A percentile compares a stretch with the other conserved stretches of the same genome.
These are phyloP conservation scores for Trypoxylon attenuatum DNA, from an alignment of 2,888 invertebrate genomes.

Conservation along the genomic window DNA sequence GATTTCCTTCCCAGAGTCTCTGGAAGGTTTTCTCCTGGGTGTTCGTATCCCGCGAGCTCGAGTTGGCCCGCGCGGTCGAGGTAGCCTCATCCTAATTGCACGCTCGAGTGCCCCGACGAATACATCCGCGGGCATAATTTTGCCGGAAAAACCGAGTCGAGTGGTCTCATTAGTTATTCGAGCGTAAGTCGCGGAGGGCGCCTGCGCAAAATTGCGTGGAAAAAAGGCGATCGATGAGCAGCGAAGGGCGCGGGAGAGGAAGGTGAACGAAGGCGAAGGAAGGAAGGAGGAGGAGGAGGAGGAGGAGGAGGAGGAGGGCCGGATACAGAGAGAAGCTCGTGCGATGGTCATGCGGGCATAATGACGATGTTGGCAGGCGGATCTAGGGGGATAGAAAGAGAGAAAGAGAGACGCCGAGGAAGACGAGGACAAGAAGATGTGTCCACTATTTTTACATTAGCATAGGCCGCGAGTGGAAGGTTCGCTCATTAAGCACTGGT, in stretches of 20 bases:
- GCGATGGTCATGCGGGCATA: too few species aligned
- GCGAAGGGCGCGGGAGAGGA: not conserved
- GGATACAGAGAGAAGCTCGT: too few species aligned
- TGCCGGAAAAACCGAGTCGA: conserved; percentile 6
- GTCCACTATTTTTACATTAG: conserved; percentile 21
- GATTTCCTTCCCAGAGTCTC: too few species aligned
- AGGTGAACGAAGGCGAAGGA: not conserved
- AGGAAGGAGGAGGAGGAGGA: not conserved
- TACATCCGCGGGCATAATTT: conserved; percentile 12
- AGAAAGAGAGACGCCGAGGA: too few species aligned
- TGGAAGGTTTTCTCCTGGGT: too few species aligned
- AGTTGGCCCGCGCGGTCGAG: too few species aligned
- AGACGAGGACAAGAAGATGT: conserved; percentile 28
- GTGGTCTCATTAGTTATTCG: conserved; percentile 19
- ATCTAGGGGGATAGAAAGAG: not conserved
- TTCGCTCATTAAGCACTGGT: conserved; percentile 40
- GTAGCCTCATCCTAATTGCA: conserved; percentile 23
- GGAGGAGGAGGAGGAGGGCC: not conserved
- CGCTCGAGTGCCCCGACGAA: conserved; percentile 16
- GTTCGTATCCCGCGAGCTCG: too few species aligned
- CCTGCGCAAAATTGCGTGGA: conserved; percentile 15
- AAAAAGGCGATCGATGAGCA: conserved; percentile 33
- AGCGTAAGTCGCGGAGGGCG: not conserved
- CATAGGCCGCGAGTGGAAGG: not conserved
- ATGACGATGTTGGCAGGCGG: too few species aligned